Base-by-base conservation (phyloP, 2,113 vertebrate species). In the Planiliza haematocheilus region DNA sequence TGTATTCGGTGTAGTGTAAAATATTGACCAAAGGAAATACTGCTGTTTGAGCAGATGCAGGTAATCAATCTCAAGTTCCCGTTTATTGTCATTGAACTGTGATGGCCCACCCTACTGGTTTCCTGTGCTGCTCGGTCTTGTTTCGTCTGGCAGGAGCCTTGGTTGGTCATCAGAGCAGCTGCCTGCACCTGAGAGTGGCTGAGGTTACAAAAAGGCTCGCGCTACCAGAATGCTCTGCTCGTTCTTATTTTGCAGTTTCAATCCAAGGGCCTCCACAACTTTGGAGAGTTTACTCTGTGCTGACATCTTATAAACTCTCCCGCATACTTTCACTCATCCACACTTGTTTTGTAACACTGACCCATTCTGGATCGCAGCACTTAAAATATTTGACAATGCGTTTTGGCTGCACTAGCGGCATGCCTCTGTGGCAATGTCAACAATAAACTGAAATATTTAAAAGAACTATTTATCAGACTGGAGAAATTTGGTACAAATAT, bases 11-110 rank as follows among this genome's bases (percentile, higher is more conserved):
- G 14, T 79, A 16, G 66, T 37, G 42, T 13, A 45, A 73, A 70
- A 55, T 12, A 62, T 24, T 74, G 60, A 60, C 43, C n/a, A 39
- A 48, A 77, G 46, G 36, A 68, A 77, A 55, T 20, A 52, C 20
- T 18, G 10, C 1, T 65, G 56, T 63, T 53, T 6, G 9, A 55
- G 57, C 52, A 70, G 38, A 72, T 39, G 2, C 9, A 42, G 10
- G 20, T 6, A 57, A 21, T 52, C 24, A 18, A 39, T 21, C 50
- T 71, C 61, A 61, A 50, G 46, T 50, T 70, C 30, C 53, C 38
- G 52, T 80, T 61, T 66, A 41, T 60, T 81, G 13, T 38, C 6
- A 34, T 36, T 77, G 36, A 55, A 21, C 12, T 55, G 37, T 13
- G 21, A 41, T 24, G 50, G 12, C 21, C 73, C 49, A 6, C 64